These are phyloP conservation scores for Caenorhabditis sulstoni DNA, from an alignment of 2,888 invertebrate genomes.

Conservation along the genomic window DNA sequence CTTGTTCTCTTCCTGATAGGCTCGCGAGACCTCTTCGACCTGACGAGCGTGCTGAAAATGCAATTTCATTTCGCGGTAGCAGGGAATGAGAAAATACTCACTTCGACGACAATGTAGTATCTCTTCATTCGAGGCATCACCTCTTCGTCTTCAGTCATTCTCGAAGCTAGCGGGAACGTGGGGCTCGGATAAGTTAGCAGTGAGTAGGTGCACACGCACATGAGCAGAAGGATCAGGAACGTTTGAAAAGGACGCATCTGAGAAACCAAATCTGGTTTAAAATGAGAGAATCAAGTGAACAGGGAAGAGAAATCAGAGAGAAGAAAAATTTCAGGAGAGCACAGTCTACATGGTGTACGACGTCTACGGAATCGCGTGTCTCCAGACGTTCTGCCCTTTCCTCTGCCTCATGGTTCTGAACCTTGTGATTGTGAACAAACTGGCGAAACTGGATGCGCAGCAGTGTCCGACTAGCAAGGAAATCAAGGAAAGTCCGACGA, in stretches of 20 bases:
- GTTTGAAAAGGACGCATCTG: too few relatives aligned
- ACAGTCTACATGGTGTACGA: constrained; percentile 67
- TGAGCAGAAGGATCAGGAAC: background rate
- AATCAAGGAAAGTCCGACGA: constrained; percentile 29
- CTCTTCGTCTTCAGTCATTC: too few relatives aligned
- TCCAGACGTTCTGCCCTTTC: constrained; percentile 72
- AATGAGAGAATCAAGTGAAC: background rate
- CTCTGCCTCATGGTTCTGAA: constrained; percentile 67
- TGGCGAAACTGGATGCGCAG: constrained; percentile 54
- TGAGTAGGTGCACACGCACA: background rate
- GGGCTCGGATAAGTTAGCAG: background rate
- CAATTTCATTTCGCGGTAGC: background rate
- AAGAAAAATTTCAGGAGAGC: constrained; percentile 58
- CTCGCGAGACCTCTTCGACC: too few relatives aligned
- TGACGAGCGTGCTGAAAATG: constrained; percentile 35
- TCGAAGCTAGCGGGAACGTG: background rate
- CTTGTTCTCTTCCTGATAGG: background rate
- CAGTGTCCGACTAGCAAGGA: constrained; percentile 20
- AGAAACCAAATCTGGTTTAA: background rate
- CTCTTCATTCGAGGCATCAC: too few relatives aligned
- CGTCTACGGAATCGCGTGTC: constrained; percentile 65
- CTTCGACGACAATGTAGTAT: too few relatives aligned
- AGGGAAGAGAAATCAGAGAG: background rate
- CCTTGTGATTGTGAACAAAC: constrained; percentile 66
- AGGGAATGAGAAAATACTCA: too few relatives aligned